Base-by-base conservation (phyloP, 2,797 vertebrate species). In the Rhinella marina region DNA sequence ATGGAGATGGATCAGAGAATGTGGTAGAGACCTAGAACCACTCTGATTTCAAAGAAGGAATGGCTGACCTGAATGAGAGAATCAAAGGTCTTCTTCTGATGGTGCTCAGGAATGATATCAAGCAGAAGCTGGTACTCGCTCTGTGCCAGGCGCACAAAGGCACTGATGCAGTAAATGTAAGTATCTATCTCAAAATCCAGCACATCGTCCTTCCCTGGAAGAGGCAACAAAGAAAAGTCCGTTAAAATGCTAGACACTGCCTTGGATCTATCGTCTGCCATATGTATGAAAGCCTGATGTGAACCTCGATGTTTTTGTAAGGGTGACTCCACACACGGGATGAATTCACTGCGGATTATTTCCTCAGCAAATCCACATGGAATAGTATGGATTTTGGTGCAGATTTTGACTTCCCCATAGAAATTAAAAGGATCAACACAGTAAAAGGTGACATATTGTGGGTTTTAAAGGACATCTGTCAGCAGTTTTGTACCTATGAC, bases 81-180 rank as follows among this genome's bases (percentile, higher is more conserved):
- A 94, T 99, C 98, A 14, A 99, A 99, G 81, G 98, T 99, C 93
- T 97, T 99, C 92, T 99, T 99, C 95, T 99, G 98, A 92, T 99
- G 98, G 90, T 99, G 98, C 91, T 99, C 98, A 0, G 98, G 98
- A 91, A 99, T 98, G 88, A 99, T 96, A 57, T 97, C 96, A 0
- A 92, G 95, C 91, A 99, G 96, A 32, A 99, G 95, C 88, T 94
- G 92, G 91, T 99, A 99, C 92, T 99, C 98, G 11, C 98, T 98
- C 94, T 99, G 98, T 9, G 98, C 97, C 94, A 99, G 95, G 92
- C 96, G 97, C 87, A 99, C 97, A 50, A 99, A 99, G 91, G 98
- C 97, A 1, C 97, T 99, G 93, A 99, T 95, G 0, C 97, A 99
- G 95, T 99, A 97, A 87, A 99, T 98, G 94, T 99, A 99, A 0